Percentiles rank a stretch among this genome's conserved stretches.
These are phyloP conservation scores for Cyphomyrus plagiostoma DNA, from an alignment of 2,113 vertebrate species.

Conservation along the genomic window DNA sequence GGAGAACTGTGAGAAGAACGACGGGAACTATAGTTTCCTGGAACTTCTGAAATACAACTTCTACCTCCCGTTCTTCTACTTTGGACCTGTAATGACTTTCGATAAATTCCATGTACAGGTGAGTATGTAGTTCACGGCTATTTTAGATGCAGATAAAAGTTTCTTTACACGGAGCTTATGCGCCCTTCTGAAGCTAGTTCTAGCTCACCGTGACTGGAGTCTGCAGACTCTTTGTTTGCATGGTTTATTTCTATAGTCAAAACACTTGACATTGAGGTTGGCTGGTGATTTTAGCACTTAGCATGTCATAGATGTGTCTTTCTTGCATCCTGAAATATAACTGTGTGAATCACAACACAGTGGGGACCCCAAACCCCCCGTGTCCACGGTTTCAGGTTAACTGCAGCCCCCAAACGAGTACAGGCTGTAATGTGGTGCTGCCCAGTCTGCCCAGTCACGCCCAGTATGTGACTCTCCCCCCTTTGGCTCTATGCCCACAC, in stretches of 20 bases:
- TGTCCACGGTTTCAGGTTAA: neutral
- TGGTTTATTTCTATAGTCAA: neutral
- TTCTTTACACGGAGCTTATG: neutral
- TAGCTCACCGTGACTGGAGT: neutral
- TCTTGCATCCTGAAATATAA: neutral
- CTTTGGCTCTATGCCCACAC: neutral
- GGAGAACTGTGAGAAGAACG: slow-evolving; percentile 73
- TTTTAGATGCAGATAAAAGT: neutral
- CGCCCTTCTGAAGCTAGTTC: neutral
- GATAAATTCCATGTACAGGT: slow-evolving; percentile 85
- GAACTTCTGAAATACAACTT: slow-evolving; percentile 97
- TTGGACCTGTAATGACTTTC: slow-evolving; percentile 91
- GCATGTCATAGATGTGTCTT: neutral
- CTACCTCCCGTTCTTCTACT: slow-evolving; percentile 98
- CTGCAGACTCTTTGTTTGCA: neutral
- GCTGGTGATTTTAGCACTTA: neutral
- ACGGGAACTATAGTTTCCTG: slow-evolving; percentile 77
- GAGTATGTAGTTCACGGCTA: slow-evolving; percentile 20
- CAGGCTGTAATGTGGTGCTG: neutral
- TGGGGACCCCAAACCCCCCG: neutral
- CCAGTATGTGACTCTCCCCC: neutral
- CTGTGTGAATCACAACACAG: neutral
- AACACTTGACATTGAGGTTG: neutral
- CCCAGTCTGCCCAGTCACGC: neutral
- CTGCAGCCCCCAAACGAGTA: neutral